phyloP scores from a whole-genome alignment of 2,888 invertebrate species.

The Ypsolopha sequella region DNA sequence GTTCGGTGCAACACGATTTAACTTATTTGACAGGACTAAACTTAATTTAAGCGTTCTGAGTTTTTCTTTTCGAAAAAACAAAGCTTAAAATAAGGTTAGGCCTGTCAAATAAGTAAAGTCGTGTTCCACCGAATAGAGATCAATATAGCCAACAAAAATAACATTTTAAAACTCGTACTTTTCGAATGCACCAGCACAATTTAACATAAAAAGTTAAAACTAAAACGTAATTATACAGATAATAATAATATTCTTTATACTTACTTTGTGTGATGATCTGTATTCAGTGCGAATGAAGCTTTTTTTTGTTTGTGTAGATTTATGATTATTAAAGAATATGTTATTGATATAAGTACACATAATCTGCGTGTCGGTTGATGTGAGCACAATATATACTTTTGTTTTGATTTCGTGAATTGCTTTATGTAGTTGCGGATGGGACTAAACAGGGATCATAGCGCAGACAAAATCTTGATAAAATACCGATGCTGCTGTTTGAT shows the following conservation, averaged over 20 bases:
- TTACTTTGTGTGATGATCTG: conserved; percentile 36
- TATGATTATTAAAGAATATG: conserved; percentile 36
- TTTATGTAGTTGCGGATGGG: conserved; percentile 48
- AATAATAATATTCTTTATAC: conserved; percentile 27
- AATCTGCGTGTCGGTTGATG: conserved; percentile 47
- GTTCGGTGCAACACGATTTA: no score
- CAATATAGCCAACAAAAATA: background rate
- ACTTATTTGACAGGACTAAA: no score
- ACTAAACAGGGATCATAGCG: conserved; percentile 48
- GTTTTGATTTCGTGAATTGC: conserved; percentile 41
- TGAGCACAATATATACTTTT: conserved; percentile 52
- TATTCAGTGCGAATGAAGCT: conserved; percentile 36
- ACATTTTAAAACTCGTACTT: conserved; percentile 14
- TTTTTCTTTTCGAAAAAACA: no score
- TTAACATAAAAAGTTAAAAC: conserved; percentile 31
- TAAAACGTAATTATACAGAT: conserved; percentile 23
- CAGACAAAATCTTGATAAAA: conserved; percentile 6
- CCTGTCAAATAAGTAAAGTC: no score
- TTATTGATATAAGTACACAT: conserved; percentile 15
- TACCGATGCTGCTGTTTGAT: background rate
- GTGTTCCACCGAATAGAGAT: no score
- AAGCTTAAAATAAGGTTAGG: no score
- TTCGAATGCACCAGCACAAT: conserved; percentile 59
- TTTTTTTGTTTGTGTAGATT: conserved; percentile 18
- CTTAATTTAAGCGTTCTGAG: no score